A percentile compares a stretch with the other conserved stretches of the same genome.
Evolutionary conservation across 2,888 invertebrate species (phyloP).

Genomic region (Cyaniris semiargus): DNA sequence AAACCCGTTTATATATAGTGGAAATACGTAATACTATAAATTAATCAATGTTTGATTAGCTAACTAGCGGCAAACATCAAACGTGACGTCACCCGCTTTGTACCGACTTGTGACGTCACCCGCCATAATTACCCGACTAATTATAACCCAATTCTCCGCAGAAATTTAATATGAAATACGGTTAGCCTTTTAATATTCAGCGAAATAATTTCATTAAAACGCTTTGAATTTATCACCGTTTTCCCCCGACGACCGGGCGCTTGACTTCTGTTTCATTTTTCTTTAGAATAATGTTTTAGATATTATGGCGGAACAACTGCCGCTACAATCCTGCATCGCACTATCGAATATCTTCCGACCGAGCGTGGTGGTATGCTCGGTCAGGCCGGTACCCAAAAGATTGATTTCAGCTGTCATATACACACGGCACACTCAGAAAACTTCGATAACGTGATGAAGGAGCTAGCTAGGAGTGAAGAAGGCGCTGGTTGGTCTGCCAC

Average conservation of each 20-base stretch:
- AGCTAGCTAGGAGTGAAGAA: no score
- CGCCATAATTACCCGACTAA: neutral
- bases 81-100: conserved; percentile 13
- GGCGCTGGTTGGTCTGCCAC: no score
- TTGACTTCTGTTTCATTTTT: neutral
- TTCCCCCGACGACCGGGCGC: neutral
- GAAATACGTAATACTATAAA: neutral
- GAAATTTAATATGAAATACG: conserved; percentile 12
- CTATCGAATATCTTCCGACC: no score
- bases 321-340: no score
- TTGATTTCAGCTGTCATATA: no score
- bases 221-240: neutral
- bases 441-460: no score
- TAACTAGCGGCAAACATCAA: conserved; percentile 1
- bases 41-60: neutral
- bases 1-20: neutral
- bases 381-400: no score
- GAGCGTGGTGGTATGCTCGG: no score
- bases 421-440: no score
- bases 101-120: conserved; percentile 10
- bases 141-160: conserved; percentile 10
- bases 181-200: neutral
- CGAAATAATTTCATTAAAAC: neutral
- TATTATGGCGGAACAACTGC: neutral
- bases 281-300: neutral